phyloP scores from a whole-genome alignment of 92 coral and sea anemone genomes.

The Epizoanthus scotinus region DNA sequence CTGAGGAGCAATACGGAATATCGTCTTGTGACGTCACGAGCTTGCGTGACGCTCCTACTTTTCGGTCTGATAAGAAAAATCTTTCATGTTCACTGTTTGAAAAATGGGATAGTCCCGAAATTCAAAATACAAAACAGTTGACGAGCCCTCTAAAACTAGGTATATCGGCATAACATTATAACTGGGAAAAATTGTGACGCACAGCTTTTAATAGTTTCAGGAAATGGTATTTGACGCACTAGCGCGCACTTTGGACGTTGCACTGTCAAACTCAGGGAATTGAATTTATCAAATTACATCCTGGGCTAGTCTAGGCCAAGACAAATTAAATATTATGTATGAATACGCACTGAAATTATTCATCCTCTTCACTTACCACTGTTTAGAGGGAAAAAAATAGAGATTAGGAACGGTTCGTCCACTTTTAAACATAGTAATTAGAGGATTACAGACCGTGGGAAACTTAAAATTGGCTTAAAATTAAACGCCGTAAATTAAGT shows the following conservation, averaged over 20 bases:
- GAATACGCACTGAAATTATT: too few relatives aligned
- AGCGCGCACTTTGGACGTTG: constrained; percentile 29
- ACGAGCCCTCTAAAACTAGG: not conserved
- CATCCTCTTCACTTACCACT: too few relatives aligned
- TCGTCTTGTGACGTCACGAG: constrained; percentile 30
- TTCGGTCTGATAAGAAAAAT: constrained; percentile 4
- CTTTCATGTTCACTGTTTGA: not conserved
- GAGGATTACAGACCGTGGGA: constrained; percentile 40
- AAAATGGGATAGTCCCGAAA: constrained; percentile 40
- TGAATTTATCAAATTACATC: not conserved
- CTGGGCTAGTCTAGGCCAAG: not conserved
- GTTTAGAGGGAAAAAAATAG: not conserved
- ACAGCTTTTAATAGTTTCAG: not conserved
- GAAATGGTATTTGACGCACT: constrained; percentile 24
- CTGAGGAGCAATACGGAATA: constrained; percentile 32
- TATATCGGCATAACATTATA: not conserved
- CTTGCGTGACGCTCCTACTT: constrained; percentile 39
- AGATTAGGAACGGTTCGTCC: constrained; percentile 30
- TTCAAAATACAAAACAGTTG: constrained; percentile 7
- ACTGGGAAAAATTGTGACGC: constrained; percentile 21
- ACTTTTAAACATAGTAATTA: constrained; percentile 29
- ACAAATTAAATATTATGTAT: not conserved
- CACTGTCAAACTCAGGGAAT: not conserved
- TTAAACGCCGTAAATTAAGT: not conserved
- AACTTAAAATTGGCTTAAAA: constrained; percentile 13